Percentiles rank a stretch among this genome's conserved stretches.
Evolutionary conservation across 2,113 vertebrate genomes (phyloP).

Genomic region (Anseranas semipalmata): DNA sequence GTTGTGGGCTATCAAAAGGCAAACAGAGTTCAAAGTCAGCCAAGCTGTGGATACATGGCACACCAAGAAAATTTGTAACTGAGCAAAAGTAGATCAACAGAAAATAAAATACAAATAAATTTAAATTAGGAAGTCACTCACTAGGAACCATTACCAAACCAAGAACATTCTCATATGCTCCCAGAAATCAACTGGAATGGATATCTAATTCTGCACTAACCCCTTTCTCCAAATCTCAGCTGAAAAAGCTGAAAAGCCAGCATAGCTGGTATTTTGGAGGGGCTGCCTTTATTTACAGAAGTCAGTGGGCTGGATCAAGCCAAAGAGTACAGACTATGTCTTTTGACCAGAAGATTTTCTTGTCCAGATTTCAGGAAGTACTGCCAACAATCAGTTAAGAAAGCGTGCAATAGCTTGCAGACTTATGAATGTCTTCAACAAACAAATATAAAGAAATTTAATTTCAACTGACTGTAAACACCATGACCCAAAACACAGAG

Average conservation of each 20-base stretch:
- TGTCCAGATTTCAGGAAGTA: background rate
- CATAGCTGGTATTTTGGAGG: background rate
- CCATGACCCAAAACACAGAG: fast-evolving
- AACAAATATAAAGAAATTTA: background rate
- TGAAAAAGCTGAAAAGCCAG: background rate
- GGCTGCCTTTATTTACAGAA: background rate
- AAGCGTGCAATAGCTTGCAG: background rate
- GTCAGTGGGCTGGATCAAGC: background rate
- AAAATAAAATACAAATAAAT: background rate
- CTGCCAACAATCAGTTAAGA: background rate
- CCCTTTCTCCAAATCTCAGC: background rate
- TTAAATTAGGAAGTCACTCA: background rate
- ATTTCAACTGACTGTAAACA: background rate
- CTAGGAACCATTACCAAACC: background rate
- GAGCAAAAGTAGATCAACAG: background rate
- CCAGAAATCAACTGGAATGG: background rate
- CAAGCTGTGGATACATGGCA: background rate
- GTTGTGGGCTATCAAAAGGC: background rate
- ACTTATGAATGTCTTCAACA: background rate
- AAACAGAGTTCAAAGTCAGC: background rate
- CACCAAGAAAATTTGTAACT: background rate
- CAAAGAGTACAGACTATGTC: background rate
- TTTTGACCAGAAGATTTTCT: background rate
- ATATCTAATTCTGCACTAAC: background rate
- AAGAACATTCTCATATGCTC: background rate